These are phyloP conservation scores for Pachyrhynchus sulphureomaculatus DNA, from an alignment of 1,140 invertebrate species.

Conservation along the genomic window DNA sequence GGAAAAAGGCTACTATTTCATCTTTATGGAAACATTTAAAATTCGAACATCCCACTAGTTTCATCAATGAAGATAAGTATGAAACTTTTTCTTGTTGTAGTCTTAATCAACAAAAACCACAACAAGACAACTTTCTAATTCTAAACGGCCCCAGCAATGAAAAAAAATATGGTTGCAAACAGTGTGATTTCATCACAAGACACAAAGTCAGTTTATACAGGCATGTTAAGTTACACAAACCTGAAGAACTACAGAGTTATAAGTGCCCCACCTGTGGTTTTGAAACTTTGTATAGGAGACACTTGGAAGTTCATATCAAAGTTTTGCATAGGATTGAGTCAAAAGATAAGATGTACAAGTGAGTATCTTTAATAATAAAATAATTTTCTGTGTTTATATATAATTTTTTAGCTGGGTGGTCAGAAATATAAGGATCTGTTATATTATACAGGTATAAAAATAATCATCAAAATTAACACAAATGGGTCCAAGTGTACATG, in stretches of 20 bases:
- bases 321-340: not conserved
- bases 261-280: not conserved
- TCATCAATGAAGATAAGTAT: no score
- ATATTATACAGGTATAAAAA: no score
- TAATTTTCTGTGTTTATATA: no score
- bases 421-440: no score
- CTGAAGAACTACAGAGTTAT: not conserved
- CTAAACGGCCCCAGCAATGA: not conserved
- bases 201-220: slow-evolving; percentile 6
- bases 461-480: no score
- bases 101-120: not conserved
- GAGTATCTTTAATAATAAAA: not conserved
- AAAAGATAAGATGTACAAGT: not conserved
- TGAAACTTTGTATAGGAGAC: not conserved
- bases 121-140: not conserved
- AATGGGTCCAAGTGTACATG: no score
- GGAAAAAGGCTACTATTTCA: no score
- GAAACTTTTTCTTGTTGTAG: not conserved
- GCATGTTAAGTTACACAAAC: slow-evolving; percentile 3
- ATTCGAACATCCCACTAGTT: no score
- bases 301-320: slow-evolving; percentile 1
- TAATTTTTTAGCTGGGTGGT: no score
- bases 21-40: no score
- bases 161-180: not conserved
- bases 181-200: not conserved